phyloP scores from a whole-genome alignment of 2,888 invertebrate genomes.

The Cataglyphis cursor region DNA sequence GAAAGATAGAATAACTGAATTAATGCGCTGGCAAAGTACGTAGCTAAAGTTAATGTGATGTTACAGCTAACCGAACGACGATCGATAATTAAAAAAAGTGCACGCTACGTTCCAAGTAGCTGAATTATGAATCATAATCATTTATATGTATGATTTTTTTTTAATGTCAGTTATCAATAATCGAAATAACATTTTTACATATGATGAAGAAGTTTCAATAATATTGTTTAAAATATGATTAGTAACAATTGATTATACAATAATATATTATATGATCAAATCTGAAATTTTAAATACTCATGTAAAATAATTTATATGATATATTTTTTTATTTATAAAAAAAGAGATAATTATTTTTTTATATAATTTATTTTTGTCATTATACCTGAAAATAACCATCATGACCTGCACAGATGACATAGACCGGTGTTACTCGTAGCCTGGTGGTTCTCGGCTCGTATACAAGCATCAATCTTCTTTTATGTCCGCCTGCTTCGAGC shows the following conservation, averaged over 20 bases:
- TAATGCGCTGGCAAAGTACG: background rate
- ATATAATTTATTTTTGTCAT: slow-evolving; percentile 64
- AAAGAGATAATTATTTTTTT: background rate
- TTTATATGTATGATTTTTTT: background rate
- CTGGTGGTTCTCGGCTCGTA: slow-evolving; percentile 89
- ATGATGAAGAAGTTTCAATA: background rate
- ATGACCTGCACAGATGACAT: slow-evolving; percentile 93
- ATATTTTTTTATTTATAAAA: no score
- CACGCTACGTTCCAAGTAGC: slow-evolving; percentile 33
- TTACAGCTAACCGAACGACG: slow-evolving; percentile 87
- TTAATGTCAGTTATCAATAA: background rate
- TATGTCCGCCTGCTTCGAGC: slow-evolving; percentile 88
- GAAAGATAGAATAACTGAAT: background rate
- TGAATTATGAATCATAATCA: slow-evolving; percentile 32
- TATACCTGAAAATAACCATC: slow-evolving; percentile 90
- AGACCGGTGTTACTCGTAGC: slow-evolving; percentile 92
- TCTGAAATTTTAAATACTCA: background rate
- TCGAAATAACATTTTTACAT: background rate
- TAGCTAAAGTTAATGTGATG: background rate
- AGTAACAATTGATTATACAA: background rate
- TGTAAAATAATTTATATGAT: background rate
- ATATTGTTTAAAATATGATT: slow-evolving; percentile 1
- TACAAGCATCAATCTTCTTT: slow-evolving; percentile 87
- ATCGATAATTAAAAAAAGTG: slow-evolving; percentile 39
- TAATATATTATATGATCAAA: background rate